Conservation (phyloP, 1,140 invertebrate species). For the Drosophila tani region DNA sequence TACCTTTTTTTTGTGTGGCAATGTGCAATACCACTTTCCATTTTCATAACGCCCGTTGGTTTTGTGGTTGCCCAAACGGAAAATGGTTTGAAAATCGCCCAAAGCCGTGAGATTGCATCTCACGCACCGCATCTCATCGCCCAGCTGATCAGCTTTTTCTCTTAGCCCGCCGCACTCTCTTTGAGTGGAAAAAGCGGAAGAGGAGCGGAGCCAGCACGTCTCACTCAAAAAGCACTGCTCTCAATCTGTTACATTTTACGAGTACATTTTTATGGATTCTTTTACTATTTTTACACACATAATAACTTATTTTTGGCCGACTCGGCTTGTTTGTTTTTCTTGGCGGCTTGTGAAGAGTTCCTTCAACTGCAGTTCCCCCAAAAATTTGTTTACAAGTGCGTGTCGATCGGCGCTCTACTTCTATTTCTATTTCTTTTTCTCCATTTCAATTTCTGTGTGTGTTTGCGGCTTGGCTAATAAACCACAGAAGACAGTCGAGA, state of each 20-base stretch:
- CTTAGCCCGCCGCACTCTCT: constrained; percentile 16
- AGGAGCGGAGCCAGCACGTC: not conserved
- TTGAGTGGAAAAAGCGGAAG: constrained; percentile 19
- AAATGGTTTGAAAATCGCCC: constrained; percentile 7
- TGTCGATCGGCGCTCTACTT: constrained; percentile 24
- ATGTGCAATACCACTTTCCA: constrained; percentile 54
- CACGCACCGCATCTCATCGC: constrained; percentile 37
- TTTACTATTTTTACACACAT: constrained; percentile 75
- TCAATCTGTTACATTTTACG: constrained; percentile 60
- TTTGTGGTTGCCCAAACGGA: constrained; percentile 36
- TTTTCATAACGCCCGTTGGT: constrained; percentile 48
- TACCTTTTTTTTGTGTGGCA: constrained; percentile 8
- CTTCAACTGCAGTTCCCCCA: constrained; percentile 39
- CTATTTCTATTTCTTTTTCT: constrained; percentile 27
- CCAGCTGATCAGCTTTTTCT: constrained; percentile 38
- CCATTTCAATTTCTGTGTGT: constrained; percentile 9
- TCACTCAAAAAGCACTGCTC: constrained; percentile 18
- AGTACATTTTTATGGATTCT: constrained; percentile 77
- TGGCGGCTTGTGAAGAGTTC: constrained; percentile 39
- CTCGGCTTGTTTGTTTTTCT: constrained; percentile 25
- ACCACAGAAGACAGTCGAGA: constrained; percentile 47
- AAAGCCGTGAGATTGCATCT: constrained; percentile 11
- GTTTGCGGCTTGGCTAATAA: constrained; percentile 47
- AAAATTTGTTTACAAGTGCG: constrained; percentile 52
- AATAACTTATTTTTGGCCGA: constrained; percentile 39